Conservation (phyloP, 2,797 vertebrate species). For the Diplodus sargus region DNA sequence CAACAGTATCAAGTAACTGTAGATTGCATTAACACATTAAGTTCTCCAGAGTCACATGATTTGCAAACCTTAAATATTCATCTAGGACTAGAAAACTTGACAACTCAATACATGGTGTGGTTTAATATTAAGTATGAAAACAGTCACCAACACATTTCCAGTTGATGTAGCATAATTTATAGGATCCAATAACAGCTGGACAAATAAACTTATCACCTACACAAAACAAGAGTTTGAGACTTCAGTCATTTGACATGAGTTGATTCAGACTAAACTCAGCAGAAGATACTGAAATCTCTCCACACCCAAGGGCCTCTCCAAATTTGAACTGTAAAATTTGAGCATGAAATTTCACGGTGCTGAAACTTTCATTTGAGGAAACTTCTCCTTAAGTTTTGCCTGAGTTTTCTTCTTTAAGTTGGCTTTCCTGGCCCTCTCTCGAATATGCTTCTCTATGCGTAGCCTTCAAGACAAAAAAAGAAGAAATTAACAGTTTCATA, state of each 20-base stretch:
- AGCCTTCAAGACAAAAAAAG: constrained; percentile 83
- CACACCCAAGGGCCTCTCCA: too few relatives aligned
- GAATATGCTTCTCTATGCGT: constrained; percentile 86
- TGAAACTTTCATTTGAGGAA: constrained; percentile 81
- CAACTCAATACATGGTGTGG: not conserved
- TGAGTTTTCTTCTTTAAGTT: constrained; percentile 69
- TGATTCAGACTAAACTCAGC: not conserved
- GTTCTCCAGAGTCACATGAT: not conserved
- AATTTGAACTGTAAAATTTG: not conserved
- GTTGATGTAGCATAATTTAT: constrained; percentile 24
- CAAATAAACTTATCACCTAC: constrained; percentile 17
- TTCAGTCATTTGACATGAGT: constrained; percentile 7
- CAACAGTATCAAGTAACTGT: not conserved
- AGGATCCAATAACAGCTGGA: constrained; percentile 37
- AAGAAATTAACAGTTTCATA: rapidly evolving
- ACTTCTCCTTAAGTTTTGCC: constrained; percentile 80
- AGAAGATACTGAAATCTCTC: not conserved
- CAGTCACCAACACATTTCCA: constrained; percentile 9
- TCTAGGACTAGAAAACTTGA: not conserved
- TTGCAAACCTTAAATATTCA: not conserved
- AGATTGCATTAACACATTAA: not conserved
- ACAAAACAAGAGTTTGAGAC: constrained; percentile 4
- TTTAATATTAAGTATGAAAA: constrained; percentile 41
- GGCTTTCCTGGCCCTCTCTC: constrained; percentile 66
- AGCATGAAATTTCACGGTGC: constrained; percentile 56